Evolutionary conservation across 2,113 vertebrate species (phyloP), one percentile per base, ranked within the genome.

Genomic region (Neodontobutis hainanensis): DNA sequence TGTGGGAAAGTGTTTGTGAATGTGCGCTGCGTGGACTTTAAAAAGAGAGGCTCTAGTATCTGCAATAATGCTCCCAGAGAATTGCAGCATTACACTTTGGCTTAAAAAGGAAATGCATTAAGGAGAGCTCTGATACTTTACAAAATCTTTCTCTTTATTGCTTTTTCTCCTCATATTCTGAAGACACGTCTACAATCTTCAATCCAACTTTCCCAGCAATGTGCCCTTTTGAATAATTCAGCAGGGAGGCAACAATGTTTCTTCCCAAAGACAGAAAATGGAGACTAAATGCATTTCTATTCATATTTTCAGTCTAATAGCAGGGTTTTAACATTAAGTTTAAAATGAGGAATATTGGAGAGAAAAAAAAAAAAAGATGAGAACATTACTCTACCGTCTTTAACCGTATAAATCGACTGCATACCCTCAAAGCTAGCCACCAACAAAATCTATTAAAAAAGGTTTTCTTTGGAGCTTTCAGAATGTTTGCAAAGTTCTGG

Each of bases 181-280:
- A 40, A 49, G n/a, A 55, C 56, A 12, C 70, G 74, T 65, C 58
- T 50, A n/a, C 69, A 71, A 72, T 70, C 40, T 48, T 73, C 58
- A 55, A 46, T 44, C 35, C 70, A 75, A 77, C 36, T 56, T 75
- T 19, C 60, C 61, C 1, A 44, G 50, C 46, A 52, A 81, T 1
- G n/a, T 48, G 70, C 58, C 11, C 27, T 68, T 71, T 34, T 90
- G 63, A 87, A 86, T 88, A 81, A 88, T 87, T 86, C 67, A 86
- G 27, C 47, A 73, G 57, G 56, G 51, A 34, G 43, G 67, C 69
- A 82, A 82, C 70, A 59, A 15, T 12, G 10, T 70, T 70, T 52
- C 43, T 51, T 65, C 45, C 27, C 49, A 58, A 1, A 16, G 48
- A 47, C 53, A 65, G 8, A 75, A 53, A 64, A 48, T 40, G 35